Evolutionary conservation across 2,797 vertebrate species (phyloP).

Genomic region (Argyrosomus regius): DNA sequence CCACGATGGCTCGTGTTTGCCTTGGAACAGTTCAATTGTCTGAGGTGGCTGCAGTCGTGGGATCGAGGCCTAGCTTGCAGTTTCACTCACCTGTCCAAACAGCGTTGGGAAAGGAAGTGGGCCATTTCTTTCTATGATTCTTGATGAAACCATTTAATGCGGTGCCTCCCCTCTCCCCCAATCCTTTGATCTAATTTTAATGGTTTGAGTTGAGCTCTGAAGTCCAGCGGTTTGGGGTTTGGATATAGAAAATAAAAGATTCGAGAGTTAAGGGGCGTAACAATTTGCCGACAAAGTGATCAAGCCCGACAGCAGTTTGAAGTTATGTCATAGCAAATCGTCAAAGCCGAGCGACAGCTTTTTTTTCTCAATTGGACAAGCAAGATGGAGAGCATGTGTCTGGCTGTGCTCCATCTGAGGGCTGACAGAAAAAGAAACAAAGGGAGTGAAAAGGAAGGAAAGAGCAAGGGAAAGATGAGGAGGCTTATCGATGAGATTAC

Average conservation of each 20-base stretch:
- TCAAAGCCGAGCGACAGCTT: conserved; percentile 21
- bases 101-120: conserved; percentile 82
- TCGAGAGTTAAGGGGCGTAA: conserved; percentile 29
- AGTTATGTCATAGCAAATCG: conserved; percentile 58
- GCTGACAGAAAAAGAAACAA: conserved; percentile 28
- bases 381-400: conserved; percentile 52
- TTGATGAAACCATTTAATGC: conserved; percentile 70
- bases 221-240: conserved; percentile 57
- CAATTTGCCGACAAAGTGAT: conserved; percentile 41
- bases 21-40: conserved; percentile 75
- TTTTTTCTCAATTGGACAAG: conserved; percentile 21
- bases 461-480: conserved; percentile 36
- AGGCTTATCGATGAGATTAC: conserved; percentile 25
- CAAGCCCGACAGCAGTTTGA: conserved; percentile 19
- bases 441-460: conserved; percentile 18
- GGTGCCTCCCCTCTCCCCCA: conserved; percentile 32
- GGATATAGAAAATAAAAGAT: conserved; percentile 27
- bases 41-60: conserved; percentile 76
- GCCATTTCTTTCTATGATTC: conserved; percentile 74
- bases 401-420: conserved; percentile 12
- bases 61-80: conserved; percentile 83
- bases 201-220: conserved; percentile 50
- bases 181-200: conserved; percentile 79
- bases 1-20: conserved; percentile 79
- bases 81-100: conserved; percentile 89